These are phyloP conservation scores for Hyperoodon ampullatus DNA, from an alignment of 2,113 vertebrate species.

Conservation along the genomic window DNA sequence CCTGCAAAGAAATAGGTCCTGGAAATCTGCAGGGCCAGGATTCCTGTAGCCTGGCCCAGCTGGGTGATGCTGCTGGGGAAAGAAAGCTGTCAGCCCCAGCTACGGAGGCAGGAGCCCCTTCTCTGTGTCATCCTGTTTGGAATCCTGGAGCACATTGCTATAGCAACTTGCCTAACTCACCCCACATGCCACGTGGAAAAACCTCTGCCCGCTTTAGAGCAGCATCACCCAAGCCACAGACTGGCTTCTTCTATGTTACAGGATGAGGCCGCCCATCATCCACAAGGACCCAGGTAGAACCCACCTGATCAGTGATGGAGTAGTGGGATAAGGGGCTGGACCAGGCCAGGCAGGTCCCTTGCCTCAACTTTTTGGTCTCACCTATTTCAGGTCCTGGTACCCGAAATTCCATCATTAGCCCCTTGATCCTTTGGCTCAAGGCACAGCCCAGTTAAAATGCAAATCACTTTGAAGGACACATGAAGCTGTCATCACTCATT, in stretches of 20 bases:
- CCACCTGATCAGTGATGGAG: accelerated
- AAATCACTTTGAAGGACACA: neutral
- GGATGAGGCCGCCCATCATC: neutral
- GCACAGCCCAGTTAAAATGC: neutral
- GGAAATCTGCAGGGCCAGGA: constrained; percentile 13
- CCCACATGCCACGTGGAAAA: constrained; percentile 51
- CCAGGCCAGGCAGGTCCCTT: neutral
- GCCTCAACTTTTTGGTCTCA: neutral
- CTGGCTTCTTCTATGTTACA: neutral
- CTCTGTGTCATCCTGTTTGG: constrained; percentile 66
- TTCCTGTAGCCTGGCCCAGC: constrained; percentile 23
- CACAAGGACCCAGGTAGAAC: neutral
- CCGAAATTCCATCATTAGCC: neutral
- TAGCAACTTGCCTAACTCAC: constrained; percentile 52
- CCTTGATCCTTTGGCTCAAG: neutral
- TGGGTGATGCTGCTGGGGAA: neutral
- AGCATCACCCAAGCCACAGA: neutral
- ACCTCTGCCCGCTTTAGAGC: constrained; percentile 37
- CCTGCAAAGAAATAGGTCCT: neutral
- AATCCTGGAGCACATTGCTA: constrained; percentile 42
- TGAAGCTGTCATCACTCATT: neutral
- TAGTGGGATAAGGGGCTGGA: neutral
- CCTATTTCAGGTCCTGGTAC: neutral
- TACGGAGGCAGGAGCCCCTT: neutral
- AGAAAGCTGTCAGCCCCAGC: neutral